A percentile compares a stretch with the other conserved stretches of the same genome.
Evolutionary conservation across 2,797 vertebrate species (phyloP).

Genomic region (Mormyrops attenuatus): DNA sequence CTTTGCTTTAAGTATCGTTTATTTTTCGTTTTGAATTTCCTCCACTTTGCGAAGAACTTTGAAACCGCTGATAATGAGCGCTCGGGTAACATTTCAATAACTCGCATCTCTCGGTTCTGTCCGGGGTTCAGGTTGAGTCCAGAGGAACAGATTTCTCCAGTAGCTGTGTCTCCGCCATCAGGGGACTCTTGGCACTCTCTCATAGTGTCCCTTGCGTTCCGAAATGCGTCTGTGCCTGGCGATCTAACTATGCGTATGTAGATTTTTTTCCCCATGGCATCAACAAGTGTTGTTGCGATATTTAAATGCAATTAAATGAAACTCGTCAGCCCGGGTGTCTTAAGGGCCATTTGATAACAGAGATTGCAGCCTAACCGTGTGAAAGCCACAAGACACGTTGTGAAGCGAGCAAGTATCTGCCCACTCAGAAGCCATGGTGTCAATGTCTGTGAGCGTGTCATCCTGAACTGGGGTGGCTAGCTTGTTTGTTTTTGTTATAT

Average conservation of each 20-base stretch:
- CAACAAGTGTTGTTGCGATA: not conserved
- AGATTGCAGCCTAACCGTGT: not conserved
- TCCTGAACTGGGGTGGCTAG: not conserved
- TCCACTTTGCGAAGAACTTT: not conserved
- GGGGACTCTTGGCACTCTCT: not conserved
- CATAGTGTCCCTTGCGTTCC: not conserved
- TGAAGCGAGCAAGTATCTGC: not conserved
- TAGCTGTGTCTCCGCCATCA: not conserved
- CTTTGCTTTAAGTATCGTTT: not conserved
- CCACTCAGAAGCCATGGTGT: conserved; percentile 15
- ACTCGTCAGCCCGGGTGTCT: not conserved
- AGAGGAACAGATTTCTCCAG: not conserved
- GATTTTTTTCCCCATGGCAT: not conserved
- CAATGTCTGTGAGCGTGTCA: not conserved
- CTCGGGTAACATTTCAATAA: not conserved
- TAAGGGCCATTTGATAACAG: not conserved
- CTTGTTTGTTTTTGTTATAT: not conserved
- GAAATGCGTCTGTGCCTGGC: not conserved
- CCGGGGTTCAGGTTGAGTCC: not conserved
- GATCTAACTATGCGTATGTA: not conserved
- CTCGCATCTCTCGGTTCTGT: not conserved
- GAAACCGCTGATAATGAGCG: not conserved
- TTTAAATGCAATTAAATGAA: conserved; percentile 3
- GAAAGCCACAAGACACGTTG: not conserved
- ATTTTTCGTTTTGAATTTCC: not conserved